Evolutionary conservation across 2,797 vertebrate genomes (phyloP), one percentile per base, ranked within the genome.

Genomic region (Anniella stebbinsi): DNA sequence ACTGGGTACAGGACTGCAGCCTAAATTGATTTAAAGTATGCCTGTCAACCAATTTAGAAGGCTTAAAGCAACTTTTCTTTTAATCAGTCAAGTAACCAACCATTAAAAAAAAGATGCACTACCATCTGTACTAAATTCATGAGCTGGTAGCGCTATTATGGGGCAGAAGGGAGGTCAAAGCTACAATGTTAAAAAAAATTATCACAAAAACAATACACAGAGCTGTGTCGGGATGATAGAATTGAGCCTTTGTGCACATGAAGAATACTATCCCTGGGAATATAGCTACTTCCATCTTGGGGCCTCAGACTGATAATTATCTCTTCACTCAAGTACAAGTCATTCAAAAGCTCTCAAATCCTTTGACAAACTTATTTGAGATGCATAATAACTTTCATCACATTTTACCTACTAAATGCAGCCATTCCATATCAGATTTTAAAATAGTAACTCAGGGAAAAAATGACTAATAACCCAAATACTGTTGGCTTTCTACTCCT

Each of bases 391-490:
- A 77, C 21, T 83, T 78, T 30, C 4, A 76, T 73, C 91, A 77
- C 76, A 60, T 28, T 7, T 36, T 48, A 17, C 2, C 81, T 69
- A 92, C 57, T 84, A 89, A 76, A 18, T 87, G 78, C 28, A 85
- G 73, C 60, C 51, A n/a, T n/a, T n/a, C n/a, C n/a, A 18, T 25
- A 80, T 69, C 76, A 86, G 36, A 48, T 66, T 38, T 75, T 41
- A 73, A 60, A 15, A 69, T 11, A 86, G 75, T 28, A 28, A 81
- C 54, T 45, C 25, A 38, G 21, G n/a, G 33, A 18, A 30, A 77
- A 17, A 87, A 38, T 54, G 5, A n/a, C 33, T 38, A 86, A 21
- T 67, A 60, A 80, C 85, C 80, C 12, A 51, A 17, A 57, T 17
- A 70, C 9, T 4, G 48, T 23, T 75, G 36, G 38, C 51, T 81